Conservation (phyloP, 2,888 invertebrate genomes). For the Mamestra brassicae region DNA sequence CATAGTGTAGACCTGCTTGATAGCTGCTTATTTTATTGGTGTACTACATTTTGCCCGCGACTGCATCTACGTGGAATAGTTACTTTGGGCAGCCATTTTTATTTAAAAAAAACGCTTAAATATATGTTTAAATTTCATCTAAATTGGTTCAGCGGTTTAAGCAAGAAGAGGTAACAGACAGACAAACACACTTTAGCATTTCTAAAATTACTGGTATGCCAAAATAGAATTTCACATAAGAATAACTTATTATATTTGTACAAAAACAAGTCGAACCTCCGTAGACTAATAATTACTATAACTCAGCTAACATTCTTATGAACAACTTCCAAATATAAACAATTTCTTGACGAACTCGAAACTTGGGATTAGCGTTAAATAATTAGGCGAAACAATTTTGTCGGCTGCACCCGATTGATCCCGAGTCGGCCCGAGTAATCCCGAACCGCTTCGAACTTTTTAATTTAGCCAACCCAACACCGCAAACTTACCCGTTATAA, state of each 20-base stretch:
- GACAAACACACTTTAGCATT: too few species aligned
- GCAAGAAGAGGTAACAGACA: too few species aligned
- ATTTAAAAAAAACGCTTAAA: too few species aligned
- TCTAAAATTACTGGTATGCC: too few species aligned
- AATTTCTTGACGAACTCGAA: conserved; percentile 32
- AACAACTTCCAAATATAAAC: neutral
- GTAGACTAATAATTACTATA: conserved; percentile 28
- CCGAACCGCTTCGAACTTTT: conserved; percentile 51
- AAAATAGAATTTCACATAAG: too few species aligned
- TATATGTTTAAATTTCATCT: too few species aligned
- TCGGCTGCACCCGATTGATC: conserved; percentile 59
- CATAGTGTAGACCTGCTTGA: neutral
- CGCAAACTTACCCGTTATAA: conserved; percentile 58
- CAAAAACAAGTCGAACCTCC: neutral
- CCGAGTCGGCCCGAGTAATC: conserved; percentile 50
- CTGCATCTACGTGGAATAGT: too few species aligned
- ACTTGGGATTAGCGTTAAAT: conserved; percentile 49
- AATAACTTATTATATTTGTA: neutral
- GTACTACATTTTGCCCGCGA: too few species aligned
- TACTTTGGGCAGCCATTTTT: too few species aligned
- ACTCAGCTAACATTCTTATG: conserved; percentile 33
- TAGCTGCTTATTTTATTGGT: neutral
- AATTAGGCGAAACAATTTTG: conserved; percentile 52
- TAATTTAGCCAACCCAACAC: conserved; percentile 50
- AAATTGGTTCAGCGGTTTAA: too few species aligned